Conservation (phyloP, 2,888 invertebrate genomes). For the Tenthredo distinguenda region DNA sequence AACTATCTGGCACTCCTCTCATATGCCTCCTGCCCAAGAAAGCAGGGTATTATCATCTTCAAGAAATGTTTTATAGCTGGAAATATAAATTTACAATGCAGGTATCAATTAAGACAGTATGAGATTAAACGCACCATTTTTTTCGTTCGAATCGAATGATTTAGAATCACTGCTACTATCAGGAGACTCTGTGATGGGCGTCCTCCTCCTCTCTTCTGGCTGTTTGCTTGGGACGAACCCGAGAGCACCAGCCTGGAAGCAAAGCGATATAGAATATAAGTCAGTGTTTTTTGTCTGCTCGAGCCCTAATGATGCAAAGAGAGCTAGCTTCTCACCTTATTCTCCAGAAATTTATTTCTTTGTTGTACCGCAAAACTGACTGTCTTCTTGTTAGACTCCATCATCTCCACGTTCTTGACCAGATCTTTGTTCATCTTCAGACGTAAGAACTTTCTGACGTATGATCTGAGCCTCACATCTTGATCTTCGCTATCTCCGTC, state of each 20-base stretch:
- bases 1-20: background rate
- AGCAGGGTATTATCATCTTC: background rate
- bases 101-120: background rate
- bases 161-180: constrained; percentile 18
- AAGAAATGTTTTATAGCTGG: background rate
- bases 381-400: constrained; percentile 83
- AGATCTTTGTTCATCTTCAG: constrained; percentile 86
- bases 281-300: background rate
- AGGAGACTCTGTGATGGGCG: background rate
- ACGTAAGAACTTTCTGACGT: constrained; percentile 86
- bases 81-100: background rate
- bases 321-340: constrained; percentile 77
- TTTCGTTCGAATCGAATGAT: constrained; percentile 28
- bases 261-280: background rate
- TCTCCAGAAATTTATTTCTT: constrained; percentile 79
- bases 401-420: constrained; percentile 82
- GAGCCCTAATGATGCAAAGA: background rate
- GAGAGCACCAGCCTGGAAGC: constrained; percentile 14
- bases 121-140: constrained; percentile 5
- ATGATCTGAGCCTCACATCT: constrained; percentile 85
- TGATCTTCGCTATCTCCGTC: constrained; percentile 86
- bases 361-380: constrained; percentile 86
- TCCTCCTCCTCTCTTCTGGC: constrained; percentile 25
- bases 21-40: background rate
- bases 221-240: constrained; percentile 53